Evolutionary conservation across 2,888 invertebrate genomes (phyloP).

Genomic region (Drosophila heteroneura): DNA sequence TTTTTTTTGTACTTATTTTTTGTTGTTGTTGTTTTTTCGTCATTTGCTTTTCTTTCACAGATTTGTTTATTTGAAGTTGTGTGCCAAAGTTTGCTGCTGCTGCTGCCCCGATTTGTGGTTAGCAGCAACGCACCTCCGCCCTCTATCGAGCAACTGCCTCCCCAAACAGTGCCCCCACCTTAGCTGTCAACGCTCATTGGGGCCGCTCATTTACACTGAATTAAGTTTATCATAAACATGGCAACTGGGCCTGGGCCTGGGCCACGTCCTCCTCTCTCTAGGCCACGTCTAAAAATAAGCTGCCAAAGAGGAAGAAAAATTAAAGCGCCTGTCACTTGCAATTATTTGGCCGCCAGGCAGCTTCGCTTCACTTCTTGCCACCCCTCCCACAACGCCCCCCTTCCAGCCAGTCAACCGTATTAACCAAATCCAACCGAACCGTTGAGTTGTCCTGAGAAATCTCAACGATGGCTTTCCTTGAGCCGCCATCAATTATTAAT

Average conservation of each 20-base stretch:
- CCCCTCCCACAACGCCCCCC: neutral
- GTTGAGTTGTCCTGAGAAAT: constrained; percentile 56
- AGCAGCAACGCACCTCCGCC: constrained; percentile 9
- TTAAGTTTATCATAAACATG: constrained; percentile 77
- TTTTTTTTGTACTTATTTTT: constrained; percentile 21
- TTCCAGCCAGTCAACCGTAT: constrained; percentile 35
- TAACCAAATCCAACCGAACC: constrained; percentile 58
- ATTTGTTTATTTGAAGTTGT: constrained; percentile 80
- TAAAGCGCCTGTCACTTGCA: constrained; percentile 83
- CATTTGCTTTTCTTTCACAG: constrained; percentile 65
- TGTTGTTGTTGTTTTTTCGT: constrained; percentile 40
- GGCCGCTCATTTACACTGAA: constrained; percentile 80
- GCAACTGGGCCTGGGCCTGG: constrained; percentile 66
- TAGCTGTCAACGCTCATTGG: constrained; percentile 63
- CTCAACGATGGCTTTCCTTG: constrained; percentile 29
- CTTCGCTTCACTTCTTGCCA: constrained; percentile 59
- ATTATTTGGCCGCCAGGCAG: constrained; percentile 77
- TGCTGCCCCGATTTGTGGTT: constrained; percentile 45
- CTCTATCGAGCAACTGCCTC: neutral
- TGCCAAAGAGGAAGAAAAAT: constrained; percentile 77
- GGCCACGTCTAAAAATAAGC: constrained; percentile 65
- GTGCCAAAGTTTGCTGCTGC: constrained; percentile 45
- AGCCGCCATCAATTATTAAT: constrained; percentile 65
- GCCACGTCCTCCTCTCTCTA: constrained; percentile 15
- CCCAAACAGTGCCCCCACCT: neutral